Conservation (phyloP, 2,797 vertebrate genomes). For the Eospalax fontanierii region DNA sequence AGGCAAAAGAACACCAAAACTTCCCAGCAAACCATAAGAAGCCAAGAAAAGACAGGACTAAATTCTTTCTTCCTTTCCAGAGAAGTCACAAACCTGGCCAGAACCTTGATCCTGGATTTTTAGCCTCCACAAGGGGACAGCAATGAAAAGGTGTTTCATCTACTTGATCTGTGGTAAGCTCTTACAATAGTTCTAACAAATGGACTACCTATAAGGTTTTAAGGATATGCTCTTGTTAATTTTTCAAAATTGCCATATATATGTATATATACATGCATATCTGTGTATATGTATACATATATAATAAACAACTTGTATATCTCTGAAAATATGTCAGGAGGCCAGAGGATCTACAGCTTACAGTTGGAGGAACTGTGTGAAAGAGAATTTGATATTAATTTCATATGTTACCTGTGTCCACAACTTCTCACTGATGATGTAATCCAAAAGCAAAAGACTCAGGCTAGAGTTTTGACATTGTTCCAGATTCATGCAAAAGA, state of each 20-base stretch:
- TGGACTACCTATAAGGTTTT: neutral
- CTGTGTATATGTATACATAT: neutral
- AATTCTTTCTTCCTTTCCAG: neutral
- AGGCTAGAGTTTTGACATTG: constrained; percentile 47
- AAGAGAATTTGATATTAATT: constrained; percentile 69
- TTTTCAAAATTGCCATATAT: neutral
- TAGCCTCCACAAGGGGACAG: neutral
- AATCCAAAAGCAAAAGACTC: constrained; percentile 66
- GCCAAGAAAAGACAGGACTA: neutral
- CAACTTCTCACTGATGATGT: constrained; percentile 43
- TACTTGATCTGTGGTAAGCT: neutral
- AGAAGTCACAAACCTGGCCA: neutral
- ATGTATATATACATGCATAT: too few species aligned
- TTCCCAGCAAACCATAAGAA: neutral
- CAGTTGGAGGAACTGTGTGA: constrained; percentile 70
- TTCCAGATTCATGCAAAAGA: constrained; percentile 40
- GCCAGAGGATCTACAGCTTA: constrained; percentile 67
- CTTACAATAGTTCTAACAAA: neutral
- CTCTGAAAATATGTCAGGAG: constrained; percentile 55
- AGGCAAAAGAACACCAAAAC: neutral
- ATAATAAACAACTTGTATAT: neutral
- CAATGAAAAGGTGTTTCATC: neutral
- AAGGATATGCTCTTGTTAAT: neutral
- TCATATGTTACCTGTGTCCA: constrained; percentile 63
- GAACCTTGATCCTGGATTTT: neutral